These are phyloP conservation scores for Corydoras sp. DNA, from an alignment of 2,113 vertebrate genomes.

Conservation along the genomic window DNA sequence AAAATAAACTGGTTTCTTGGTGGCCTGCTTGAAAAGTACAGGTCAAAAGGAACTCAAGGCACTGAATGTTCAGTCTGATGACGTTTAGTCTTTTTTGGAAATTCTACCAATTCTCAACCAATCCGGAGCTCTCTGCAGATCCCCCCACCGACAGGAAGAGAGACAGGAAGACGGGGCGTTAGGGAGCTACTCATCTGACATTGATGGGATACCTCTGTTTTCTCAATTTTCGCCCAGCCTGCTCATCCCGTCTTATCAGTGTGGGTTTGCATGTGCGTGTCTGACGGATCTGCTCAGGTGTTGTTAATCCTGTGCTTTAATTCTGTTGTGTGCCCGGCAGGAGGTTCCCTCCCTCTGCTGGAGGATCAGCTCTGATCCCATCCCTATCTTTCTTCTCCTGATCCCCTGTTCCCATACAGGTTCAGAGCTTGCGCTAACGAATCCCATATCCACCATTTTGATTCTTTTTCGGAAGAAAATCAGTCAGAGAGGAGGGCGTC, in stretches of 20 bases:
- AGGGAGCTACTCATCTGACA: constrained; percentile 62
- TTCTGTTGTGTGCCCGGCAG: constrained; percentile 62
- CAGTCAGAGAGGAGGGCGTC: constrained; percentile 8
- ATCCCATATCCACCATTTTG: constrained; percentile 33
- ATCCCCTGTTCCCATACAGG: constrained; percentile 24
- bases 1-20: no score
- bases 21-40: no score
- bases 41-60: no score
- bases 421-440: constrained; percentile 4
- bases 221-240: constrained; percentile 52
- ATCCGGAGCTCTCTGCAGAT: not conserved
- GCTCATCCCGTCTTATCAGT: constrained; percentile 53
- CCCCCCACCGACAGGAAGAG: not conserved
- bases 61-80: no score
- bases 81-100: no score
- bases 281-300: constrained; percentile 71
- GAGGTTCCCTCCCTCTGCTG: constrained; percentile 51
- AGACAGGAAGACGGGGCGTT: constrained; percentile 10
- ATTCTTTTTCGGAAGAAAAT: constrained; percentile 18
- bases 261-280: constrained; percentile 57
- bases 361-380: constrained; percentile 54
- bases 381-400: constrained; percentile 55
- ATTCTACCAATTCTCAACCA: no score
- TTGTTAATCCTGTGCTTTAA: constrained; percentile 65
- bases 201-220: constrained; percentile 56